Conservation (phyloP, 1,140 invertebrate species). For the Bombus sibiricus region DNA sequence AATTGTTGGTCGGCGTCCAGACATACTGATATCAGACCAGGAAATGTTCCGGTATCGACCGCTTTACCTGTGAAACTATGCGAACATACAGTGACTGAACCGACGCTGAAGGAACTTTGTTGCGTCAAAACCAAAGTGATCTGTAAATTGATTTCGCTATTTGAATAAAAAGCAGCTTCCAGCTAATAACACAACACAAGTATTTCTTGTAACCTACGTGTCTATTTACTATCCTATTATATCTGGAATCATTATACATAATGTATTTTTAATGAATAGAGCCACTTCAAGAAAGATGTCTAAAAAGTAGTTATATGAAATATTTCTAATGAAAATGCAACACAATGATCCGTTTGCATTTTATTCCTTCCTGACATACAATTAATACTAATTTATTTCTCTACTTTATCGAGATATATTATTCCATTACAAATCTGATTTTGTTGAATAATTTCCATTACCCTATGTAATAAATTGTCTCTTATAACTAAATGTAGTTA, state of each 20-base stretch:
- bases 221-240: neutral
- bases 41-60: constrained; percentile 48
- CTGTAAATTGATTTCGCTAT: constrained; percentile 18
- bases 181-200: neutral
- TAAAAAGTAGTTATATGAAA: neutral
- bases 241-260: neutral
- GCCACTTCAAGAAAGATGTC: neutral
- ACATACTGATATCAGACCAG: constrained; percentile 27
- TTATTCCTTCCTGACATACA: neutral
- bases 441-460: neutral
- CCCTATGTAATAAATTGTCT: neutral
- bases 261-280: neutral
- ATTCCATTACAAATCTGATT: neutral
- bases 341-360: no score
- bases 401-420: neutral
- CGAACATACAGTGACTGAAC: constrained; percentile 1
- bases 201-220: neutral
- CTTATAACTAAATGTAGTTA: neutral
- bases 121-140: constrained; percentile 4
- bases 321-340: no score
- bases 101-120: constrained; percentile 6
- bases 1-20: constrained; percentile 51
- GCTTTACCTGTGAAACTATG: constrained; percentile 33
- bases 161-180: neutral
- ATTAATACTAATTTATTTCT: neutral